Base-by-base conservation (phyloP, 1,140 invertebrate species). In the Macrotrachela quadricornifera region DNA sequence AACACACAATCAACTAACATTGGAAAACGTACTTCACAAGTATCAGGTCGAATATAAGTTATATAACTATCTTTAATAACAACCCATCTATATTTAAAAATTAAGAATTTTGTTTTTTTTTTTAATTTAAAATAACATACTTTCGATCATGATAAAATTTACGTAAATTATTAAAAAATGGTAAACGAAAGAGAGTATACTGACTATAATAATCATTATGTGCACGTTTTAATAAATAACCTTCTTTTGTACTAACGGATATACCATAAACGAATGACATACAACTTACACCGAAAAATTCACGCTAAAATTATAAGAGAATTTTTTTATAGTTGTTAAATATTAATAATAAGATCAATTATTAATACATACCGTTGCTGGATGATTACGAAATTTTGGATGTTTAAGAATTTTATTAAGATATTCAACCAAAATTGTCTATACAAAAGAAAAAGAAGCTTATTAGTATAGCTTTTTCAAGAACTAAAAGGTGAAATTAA, bases 241-340 rank as follows among this genome's bases (percentile, higher is more conserved):
- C 83, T 71, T 95, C 87, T 68, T 86, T 88, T 42, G 82, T 79
- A 68, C 92, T 92, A 4, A 69, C 64, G 0, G 87, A 86, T 16
- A 91, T 71, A 13, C 80, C 80, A 45, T 76, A 72, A 57, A 91
- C 76, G 68, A 94, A 94, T 1, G 87, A 91, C 42, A 91, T 70
- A 53, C 81, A 77, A 10, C 84, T 87, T 0, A 90, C 78, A 74
- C 91, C 83, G 51, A 91, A 74, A 70, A 91, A 92, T 59, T 77
- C 78, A 4, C 85, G 71, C 83, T 88, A 67, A 39, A 65, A 61
- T 43, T 13, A 49, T 48, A 37, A 49, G 55, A 57, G 2, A 30
- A 8, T 4, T 30, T 30, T n/a, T 30, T n/a, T n/a, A n/a, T n/a
- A n/a, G n/a, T n/a, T n/a, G n/a, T n/a, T n/a, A n/a, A n/a, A 30